phyloP scores from a whole-genome alignment of 2,113 vertebrate genomes.

The Peromyscus maniculatus region DNA sequence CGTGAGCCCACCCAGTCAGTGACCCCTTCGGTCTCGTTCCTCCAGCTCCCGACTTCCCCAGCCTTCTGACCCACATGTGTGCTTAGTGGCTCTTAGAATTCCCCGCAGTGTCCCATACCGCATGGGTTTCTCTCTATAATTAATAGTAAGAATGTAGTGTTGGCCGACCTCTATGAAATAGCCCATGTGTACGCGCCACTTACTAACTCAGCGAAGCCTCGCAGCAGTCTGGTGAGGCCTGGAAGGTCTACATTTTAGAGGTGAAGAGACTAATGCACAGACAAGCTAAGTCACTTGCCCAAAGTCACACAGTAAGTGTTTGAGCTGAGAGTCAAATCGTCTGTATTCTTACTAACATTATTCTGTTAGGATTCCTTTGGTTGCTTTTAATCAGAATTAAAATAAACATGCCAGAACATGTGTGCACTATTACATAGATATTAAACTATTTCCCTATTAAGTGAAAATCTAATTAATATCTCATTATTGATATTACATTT shows the following conservation, averaged over 20 bases:
- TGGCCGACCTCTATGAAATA: neutral
- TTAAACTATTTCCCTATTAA: slow-evolving; percentile 43
- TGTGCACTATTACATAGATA: neutral
- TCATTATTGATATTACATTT: neutral
- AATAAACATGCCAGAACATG: neutral
- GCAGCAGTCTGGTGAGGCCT: neutral
- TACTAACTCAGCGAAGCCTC: neutral
- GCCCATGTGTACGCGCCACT: neutral
- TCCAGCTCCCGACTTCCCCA: neutral
- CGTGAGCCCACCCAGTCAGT: accelerated
- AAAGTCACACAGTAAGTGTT: neutral
- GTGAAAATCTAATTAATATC: neutral
- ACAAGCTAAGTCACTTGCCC: neutral
- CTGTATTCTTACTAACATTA: neutral
- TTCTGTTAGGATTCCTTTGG: neutral
- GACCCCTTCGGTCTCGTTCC: neutral
- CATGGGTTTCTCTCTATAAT: neutral
- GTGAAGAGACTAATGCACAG: slow-evolving; percentile 20
- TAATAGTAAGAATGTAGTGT: neutral
- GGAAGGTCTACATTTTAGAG: neutral
- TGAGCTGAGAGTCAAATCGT: slow-evolving; percentile 5
- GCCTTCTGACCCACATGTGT: neutral
- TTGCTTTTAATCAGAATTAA: slow-evolving; percentile 30
- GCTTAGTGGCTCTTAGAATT: neutral
- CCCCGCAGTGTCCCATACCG: neutral